Evolutionary conservation across 2,888 invertebrate species (phyloP).

Genomic region (Lepidochitona cinerea): DNA sequence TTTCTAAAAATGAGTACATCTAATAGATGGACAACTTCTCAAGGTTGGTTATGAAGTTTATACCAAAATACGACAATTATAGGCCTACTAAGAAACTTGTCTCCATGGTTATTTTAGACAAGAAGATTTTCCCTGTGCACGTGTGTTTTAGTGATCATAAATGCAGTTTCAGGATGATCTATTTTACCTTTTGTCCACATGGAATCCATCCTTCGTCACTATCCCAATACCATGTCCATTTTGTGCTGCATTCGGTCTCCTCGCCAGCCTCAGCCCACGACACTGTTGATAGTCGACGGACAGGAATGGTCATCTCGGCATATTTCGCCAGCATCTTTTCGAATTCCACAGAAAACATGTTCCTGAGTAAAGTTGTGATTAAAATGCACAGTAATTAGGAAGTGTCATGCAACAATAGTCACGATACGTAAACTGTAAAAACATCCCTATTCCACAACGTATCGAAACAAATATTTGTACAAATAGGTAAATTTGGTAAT

Average conservation of each 20-base stretch:
- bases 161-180: no score
- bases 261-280: background rate
- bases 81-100: no score
- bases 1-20: no score
- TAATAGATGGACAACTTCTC: no score
- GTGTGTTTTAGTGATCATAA: no score
- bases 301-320: background rate
- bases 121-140: no score
- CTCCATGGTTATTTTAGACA: no score
- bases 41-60: no score
- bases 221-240: background rate
- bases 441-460: background rate
- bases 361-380: background rate
- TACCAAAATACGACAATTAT: no score
- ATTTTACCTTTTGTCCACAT: conserved; percentile 3
- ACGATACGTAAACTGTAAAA: background rate
- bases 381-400: no score
- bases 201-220: background rate
- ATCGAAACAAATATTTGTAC: background rate
- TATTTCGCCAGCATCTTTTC: background rate
- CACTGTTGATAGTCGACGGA: background rate
- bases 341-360: background rate
- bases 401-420: no score
- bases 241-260: background rate
- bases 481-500: no score